Base-by-base conservation (phyloP, 2,888 invertebrate genomes). In the Platycheirus rosarum region DNA sequence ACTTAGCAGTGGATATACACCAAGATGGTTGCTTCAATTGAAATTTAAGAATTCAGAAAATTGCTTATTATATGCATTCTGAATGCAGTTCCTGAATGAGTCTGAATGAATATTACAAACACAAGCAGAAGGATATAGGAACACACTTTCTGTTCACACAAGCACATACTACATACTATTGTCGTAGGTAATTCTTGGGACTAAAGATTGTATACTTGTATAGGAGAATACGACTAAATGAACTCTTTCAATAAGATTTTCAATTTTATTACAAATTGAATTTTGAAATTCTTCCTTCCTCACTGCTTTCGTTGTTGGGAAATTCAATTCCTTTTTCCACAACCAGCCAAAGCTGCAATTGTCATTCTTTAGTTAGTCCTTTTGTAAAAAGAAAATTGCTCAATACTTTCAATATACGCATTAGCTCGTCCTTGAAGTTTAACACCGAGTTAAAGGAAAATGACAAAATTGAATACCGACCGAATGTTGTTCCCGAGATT, bases 241-340 rank as follows among this genome's bases (percentile, higher is more conserved):
- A 55, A 23, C 63, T 40, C 71, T 63, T 55, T 77, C 73, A 71
- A 77, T 77, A 82, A 68, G 82, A 82, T 82, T 82, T 77, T 82
- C 77, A 82, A 82, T 82, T 82, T 82, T 77, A 82, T 82, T 77
- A 68, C 18, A 68, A 73, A 82, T 82, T 73, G 71, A 82, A 82
- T 82, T 77, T 82, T 82, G 77, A 82, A 77, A 77, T 66, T 44
- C 68, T 66, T 40, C 42, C 62, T 40, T 42, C 44, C 63, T 40
- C 9, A 49, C 29, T 40, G 57, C 32, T 40, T 11, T 60, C 26
- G 32, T 51, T 14, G 75, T 44, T 16, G 16, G 14, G 8, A 65
- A 53, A 53, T 16, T 18, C 35, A 23, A 40, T 51, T 57, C 14
- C 13, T 53, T 20, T 32, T 48, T n/a, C n/a, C 18, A 32, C 11